phyloP scores from a whole-genome alignment of 2,888 invertebrate genomes.

The Ennomos erosarius region DNA sequence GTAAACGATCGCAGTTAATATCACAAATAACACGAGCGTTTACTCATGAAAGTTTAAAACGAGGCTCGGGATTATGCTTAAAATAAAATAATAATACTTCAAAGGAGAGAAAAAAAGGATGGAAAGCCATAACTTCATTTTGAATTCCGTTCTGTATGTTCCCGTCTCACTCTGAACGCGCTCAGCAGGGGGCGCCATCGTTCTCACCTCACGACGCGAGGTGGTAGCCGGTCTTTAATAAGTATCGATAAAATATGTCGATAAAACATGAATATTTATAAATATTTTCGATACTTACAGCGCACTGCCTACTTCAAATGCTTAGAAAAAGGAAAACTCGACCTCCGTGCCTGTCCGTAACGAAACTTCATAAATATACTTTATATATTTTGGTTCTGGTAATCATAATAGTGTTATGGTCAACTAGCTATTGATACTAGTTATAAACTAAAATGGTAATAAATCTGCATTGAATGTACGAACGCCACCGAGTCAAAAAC shows the following conservation, averaged over 20 bases:
- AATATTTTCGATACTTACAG: slow-evolving; percentile 77
- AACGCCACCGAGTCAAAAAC: slow-evolving; percentile 57
- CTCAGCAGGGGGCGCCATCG: slow-evolving; percentile 83
- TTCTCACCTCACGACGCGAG: slow-evolving; percentile 84
- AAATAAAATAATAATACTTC: slow-evolving; percentile 73
- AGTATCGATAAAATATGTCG: slow-evolving; percentile 84
- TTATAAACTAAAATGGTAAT: slow-evolving; percentile 61
- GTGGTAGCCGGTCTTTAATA: slow-evolving; percentile 85
- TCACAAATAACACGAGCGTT: slow-evolving; percentile 45
- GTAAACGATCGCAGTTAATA: slow-evolving; percentile 46
- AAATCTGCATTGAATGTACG: slow-evolving; percentile 66
- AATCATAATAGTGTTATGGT: slow-evolving; percentile 59
- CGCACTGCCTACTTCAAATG: slow-evolving; percentile 46
- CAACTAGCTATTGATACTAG: slow-evolving; percentile 55
- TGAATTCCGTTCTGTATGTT: slow-evolving; percentile 80
- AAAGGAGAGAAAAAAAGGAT: slow-evolving; percentile 70
- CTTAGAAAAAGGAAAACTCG: slow-evolving; percentile 32
- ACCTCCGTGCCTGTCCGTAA: slow-evolving; percentile 32
- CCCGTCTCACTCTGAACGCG: slow-evolving; percentile 76
- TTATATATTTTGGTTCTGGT: slow-evolving; percentile 32
- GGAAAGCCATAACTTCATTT: slow-evolving; percentile 82
- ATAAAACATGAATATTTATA: slow-evolving; percentile 83
- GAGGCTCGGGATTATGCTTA: slow-evolving; percentile 60
- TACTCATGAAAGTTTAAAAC: slow-evolving; percentile 59
- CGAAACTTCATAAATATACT: slow-evolving; percentile 21